Percentiles rank a stretch among this genome's conserved stretches.
Conservation (phyloP, 1,140 invertebrate species). For the Mamestra configurata region DNA sequence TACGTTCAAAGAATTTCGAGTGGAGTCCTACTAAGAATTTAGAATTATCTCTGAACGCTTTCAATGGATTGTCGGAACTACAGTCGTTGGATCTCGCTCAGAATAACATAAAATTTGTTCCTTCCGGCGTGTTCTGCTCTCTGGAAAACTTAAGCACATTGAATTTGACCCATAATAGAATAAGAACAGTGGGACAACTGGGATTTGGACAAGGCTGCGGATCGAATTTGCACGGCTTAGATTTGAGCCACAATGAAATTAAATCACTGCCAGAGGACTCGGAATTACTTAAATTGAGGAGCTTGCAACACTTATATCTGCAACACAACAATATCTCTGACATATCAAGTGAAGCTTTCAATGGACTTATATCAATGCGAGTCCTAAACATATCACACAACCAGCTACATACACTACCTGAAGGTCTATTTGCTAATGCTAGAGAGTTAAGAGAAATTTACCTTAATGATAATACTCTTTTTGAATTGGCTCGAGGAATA, state of each 20-base stretch:
- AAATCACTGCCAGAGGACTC: constrained; percentile 91
- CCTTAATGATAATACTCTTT: constrained; percentile 93
- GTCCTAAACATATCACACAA: constrained; percentile 96
- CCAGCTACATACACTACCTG: constrained; percentile 92
- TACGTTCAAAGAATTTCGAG: constrained; percentile 93
- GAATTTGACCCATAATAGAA: constrained; percentile 94
- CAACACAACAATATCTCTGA: constrained; percentile 95
- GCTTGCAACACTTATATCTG: constrained; percentile 93
- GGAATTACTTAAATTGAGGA: constrained; percentile 91
- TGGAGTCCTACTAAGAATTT: constrained; percentile 92
- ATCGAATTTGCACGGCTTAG: constrained; percentile 91
- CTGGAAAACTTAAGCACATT: constrained; percentile 93
- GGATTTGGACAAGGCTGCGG: constrained; percentile 90
- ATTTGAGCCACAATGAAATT: constrained; percentile 94
- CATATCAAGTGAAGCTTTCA: constrained; percentile 92
- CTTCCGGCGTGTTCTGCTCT: constrained; percentile 92
- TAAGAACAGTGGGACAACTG: constrained; percentile 92
- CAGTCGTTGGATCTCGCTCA: constrained; percentile 93
- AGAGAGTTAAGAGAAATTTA: constrained; percentile 94
- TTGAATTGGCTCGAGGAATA: constrained; percentile 93
- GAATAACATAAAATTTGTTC: constrained; percentile 94
- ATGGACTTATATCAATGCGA: constrained; percentile 92
- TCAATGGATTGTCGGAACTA: constrained; percentile 92
- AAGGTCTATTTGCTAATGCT: constrained; percentile 93
- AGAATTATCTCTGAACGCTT: constrained; percentile 91